Conservation (phyloP, 2,797 vertebrate genomes). For the Anabas testudineus region DNA sequence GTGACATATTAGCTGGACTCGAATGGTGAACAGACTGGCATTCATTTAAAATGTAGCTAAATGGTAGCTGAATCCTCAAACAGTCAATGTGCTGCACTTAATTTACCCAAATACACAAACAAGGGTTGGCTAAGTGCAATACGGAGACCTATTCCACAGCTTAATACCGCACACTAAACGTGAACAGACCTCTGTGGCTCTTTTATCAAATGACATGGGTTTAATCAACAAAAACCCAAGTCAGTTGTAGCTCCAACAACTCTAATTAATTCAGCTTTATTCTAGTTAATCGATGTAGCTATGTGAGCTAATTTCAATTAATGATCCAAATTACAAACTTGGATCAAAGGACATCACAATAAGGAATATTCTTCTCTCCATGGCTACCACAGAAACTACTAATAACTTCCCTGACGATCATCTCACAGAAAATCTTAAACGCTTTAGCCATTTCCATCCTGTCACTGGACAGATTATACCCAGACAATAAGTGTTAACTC, state of each 20-base stretch:
- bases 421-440: conserved; percentile 32
- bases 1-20: no score
- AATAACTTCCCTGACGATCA: conserved; percentile 47
- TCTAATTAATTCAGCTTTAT: conserved; percentile 32
- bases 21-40: no score
- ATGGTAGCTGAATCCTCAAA: conserved; percentile 16
- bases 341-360: neutral
- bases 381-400: conserved; percentile 50
- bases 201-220: conserved; percentile 17
- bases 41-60: conserved; percentile 21
- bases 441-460: conserved; percentile 18
- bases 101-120: conserved; percentile 42
- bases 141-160: conserved; percentile 27
- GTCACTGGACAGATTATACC: conserved; percentile 8
- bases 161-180: conserved; percentile 22
- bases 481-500: neutral
- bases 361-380: conserved; percentile 36
- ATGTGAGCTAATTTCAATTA: conserved; percentile 1
- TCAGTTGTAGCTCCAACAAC: conserved; percentile 6
- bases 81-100: conserved; percentile 24
- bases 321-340: neutral
- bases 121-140: conserved; percentile 27
- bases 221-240: conserved; percentile 49
- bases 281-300: conserved; percentile 1
- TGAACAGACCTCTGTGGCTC: conserved; percentile 40